A percentile compares a stretch with the other conserved stretches of the same genome.
phyloP scores from a whole-genome alignment of 2,113 vertebrate genomes.

The Pitta sordida region DNA sequence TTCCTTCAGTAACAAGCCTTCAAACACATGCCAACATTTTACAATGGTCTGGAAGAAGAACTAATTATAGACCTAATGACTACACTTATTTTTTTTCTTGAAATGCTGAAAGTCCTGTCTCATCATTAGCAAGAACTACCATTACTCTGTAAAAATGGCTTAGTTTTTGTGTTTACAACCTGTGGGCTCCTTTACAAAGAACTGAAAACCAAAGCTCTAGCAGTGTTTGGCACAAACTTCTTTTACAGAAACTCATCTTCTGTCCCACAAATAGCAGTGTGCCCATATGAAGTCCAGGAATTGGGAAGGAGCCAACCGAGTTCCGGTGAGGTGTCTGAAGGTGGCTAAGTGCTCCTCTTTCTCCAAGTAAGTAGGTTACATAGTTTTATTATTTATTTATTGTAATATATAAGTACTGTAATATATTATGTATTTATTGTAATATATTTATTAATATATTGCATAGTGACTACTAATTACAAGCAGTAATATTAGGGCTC shows the following conservation, averaged over 20 bases:
- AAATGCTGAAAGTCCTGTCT: not conserved
- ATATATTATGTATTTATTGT: too few species aligned
- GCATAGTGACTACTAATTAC: too few species aligned
- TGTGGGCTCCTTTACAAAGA: not conserved
- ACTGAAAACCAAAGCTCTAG: not conserved
- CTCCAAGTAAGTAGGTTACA: accelerated
- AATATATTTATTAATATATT: too few species aligned
- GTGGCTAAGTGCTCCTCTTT: not conserved
- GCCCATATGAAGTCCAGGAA: not conserved
- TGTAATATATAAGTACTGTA: too few species aligned
- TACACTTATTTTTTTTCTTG: not conserved
- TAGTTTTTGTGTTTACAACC: not conserved
- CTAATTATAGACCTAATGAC: not conserved
- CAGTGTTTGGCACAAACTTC: not conserved
- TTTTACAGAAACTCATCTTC: not conserved
- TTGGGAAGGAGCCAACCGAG: not conserved
- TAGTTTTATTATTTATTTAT: too few species aligned
- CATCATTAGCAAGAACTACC: not conserved
- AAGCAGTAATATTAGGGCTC: not conserved
- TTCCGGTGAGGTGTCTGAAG: not conserved
- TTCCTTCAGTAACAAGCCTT: not conserved
- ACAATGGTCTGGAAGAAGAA: not conserved
- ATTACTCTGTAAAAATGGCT: not conserved
- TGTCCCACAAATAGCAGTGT: not conserved
- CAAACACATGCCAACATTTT: not conserved